Base-by-base conservation (phyloP, 2,113 vertebrate genomes). In the Tragelaphus strepsiceros region DNA sequence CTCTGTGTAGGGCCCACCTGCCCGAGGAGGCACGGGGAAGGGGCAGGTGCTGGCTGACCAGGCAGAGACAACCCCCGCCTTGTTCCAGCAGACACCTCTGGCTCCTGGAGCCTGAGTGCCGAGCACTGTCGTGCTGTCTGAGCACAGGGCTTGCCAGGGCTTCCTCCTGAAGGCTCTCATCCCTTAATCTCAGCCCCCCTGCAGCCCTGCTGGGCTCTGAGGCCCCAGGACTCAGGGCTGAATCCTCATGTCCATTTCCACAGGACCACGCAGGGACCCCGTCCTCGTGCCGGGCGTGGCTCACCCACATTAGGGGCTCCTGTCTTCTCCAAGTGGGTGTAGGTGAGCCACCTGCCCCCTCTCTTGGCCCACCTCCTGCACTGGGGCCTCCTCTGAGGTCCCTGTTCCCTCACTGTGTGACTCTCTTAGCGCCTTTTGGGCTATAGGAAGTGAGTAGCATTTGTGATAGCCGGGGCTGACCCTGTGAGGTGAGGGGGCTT, bases 31-130 rank as follows among this genome's bases (percentile, higher is more conserved):
- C 54, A 16, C 0, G 8, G 39, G 22, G 28, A 30, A 30, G 6
- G 19, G 39, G 64, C 24, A 19, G 64, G 17, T 0, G 0, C 64
- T 0, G 10, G 3, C 49, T 17, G 15, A 16, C 32, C 24, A 17
- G 46, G 49, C 26, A 30, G 35, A 22, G 26, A 13, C 35, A 13
- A 19, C 88, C 15, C 53, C 26, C 0, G 1, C 4, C 22, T 4
- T 0, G 4, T 28, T 7, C 62, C 84, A 61, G 49, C 32, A 26
- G 43, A 15, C 2, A 3, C 58, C 4, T 14, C 1, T 5, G 19
- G 81, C 15, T 35, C 49, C 28, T 3, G 2, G 88, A 43, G 6
- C 53, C 53, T 2, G 30, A 74, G 88, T 10, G 67, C 32, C 6
- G 1, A 30, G 32, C 4, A 1, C 16, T 2, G 16, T 19, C 26